Evolutionary conservation across 2,113 vertebrate species (phyloP).

Genomic region (Mohoua ochrocephala): DNA sequence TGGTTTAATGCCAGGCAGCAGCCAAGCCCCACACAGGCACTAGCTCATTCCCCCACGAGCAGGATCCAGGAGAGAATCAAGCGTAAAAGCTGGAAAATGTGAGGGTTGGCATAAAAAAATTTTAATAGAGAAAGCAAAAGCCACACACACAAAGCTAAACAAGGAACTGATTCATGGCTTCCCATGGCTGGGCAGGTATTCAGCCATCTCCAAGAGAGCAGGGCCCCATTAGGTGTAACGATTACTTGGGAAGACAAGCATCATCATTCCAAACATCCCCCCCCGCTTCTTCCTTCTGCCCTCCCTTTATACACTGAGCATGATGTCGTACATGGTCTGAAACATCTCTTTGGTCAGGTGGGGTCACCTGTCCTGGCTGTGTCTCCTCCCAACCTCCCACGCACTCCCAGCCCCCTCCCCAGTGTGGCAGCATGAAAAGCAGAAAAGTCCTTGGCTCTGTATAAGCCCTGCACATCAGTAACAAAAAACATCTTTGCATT

Average conservation of each 20-base stretch:
- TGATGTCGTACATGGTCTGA: neutral
- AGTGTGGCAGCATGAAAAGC: neutral
- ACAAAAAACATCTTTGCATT: neutral
- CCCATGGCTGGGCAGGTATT: neutral
- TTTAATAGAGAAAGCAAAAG: neutral
- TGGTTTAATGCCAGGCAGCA: neutral
- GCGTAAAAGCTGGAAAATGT: rapidly evolving
- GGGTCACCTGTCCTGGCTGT: neutral
- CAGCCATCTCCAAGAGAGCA: neutral
- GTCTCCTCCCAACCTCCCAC: no score
- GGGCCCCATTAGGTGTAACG: rapidly evolving
- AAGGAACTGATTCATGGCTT: neutral
- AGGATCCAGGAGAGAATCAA: neutral
- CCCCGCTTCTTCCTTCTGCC: neutral
- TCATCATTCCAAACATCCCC: no score
- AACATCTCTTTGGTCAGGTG: neutral
- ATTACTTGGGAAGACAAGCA: neutral
- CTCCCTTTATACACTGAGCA: neutral
- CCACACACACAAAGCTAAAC: neutral
- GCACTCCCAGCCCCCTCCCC: neutral
- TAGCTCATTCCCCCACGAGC: neutral
- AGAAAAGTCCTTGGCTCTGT: neutral
- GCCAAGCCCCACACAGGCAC: neutral
- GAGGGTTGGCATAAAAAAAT: neutral
- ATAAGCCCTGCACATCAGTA: neutral